phyloP scores from a whole-genome alignment of 2,888 invertebrate genomes.

The Lycaena phlaeas region DNA sequence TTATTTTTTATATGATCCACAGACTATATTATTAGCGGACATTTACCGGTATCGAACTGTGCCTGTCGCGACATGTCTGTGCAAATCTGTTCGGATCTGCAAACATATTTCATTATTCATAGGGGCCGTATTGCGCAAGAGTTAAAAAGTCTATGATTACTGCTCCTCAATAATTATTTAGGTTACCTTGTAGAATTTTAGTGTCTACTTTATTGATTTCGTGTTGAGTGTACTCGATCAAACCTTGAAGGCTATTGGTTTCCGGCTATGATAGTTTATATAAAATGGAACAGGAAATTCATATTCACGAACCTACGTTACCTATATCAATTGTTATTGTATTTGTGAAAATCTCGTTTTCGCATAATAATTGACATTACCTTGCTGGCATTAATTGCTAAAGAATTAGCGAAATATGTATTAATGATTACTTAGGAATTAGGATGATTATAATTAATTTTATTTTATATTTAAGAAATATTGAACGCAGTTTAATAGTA shows the following conservation, averaged over 20 bases:
- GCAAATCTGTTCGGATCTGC: constrained; percentile 23
- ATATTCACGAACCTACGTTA: neutral
- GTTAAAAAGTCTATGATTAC: too few species aligned
- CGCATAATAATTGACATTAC: too few species aligned
- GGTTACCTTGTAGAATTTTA: constrained; percentile 7
- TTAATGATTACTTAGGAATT: too few species aligned
- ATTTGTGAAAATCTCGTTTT: too few species aligned
- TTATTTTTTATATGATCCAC: too few species aligned
- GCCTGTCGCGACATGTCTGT: constrained; percentile 29
- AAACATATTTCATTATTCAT: constrained; percentile 12
- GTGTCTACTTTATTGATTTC: constrained; percentile 14
- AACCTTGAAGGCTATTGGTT: constrained; percentile 14
- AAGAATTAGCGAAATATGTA: too few species aligned
- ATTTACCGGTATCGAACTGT: neutral
- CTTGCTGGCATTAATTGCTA: too few species aligned
- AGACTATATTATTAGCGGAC: constrained; percentile 2
- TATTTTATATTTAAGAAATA: too few species aligned
- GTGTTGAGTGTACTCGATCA: constrained; percentile 14
- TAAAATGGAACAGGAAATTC: neutral
- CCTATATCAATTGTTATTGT: constrained; percentile 1
- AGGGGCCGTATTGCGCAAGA: neutral
- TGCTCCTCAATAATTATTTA: constrained; percentile 1
- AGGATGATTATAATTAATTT: too few species aligned
- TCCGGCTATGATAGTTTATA: constrained; percentile 2
- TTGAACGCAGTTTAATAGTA: too few species aligned